Percentiles rank a stretch among this genome's conserved stretches.
Conservation (phyloP, 2,113 vertebrate genomes). For the Penelope pileata region DNA sequence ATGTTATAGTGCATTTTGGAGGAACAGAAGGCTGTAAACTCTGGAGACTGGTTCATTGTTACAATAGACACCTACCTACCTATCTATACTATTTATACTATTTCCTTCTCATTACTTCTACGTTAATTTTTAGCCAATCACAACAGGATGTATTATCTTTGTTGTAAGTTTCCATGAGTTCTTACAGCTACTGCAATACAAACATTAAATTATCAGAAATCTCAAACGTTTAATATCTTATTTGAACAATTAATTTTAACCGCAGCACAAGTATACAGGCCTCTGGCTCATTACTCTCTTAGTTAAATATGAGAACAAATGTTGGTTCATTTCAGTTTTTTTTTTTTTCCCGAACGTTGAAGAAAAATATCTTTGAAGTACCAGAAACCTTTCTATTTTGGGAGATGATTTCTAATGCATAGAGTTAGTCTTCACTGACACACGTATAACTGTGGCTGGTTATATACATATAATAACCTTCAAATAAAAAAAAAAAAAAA, state of each 20-base stretch:
- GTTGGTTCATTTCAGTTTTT: background rate
- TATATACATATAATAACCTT: background rate
- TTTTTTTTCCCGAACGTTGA: background rate
- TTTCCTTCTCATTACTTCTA: background rate
- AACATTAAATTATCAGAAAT: background rate
- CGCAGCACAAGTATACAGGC: background rate
- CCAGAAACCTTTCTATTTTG: background rate
- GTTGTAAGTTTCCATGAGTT: background rate
- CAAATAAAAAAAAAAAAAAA: background rate
- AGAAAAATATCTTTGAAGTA: background rate
- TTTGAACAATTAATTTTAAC: background rate
- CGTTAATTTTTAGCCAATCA: background rate
- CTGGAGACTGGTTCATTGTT: background rate
- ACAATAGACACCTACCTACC: background rate
- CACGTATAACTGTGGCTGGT: background rate
- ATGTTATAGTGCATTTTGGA: background rate
- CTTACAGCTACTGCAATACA: background rate
- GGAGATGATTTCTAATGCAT: background rate
- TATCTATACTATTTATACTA: background rate
- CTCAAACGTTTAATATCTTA: background rate
- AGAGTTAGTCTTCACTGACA: background rate
- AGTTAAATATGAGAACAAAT: background rate
- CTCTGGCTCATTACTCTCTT: background rate
- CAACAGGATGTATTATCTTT: background rate
- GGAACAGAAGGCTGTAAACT: background rate